Base-by-base conservation (phyloP, 2,888 invertebrate genomes). In the Cryptocephalus moraei region DNA sequence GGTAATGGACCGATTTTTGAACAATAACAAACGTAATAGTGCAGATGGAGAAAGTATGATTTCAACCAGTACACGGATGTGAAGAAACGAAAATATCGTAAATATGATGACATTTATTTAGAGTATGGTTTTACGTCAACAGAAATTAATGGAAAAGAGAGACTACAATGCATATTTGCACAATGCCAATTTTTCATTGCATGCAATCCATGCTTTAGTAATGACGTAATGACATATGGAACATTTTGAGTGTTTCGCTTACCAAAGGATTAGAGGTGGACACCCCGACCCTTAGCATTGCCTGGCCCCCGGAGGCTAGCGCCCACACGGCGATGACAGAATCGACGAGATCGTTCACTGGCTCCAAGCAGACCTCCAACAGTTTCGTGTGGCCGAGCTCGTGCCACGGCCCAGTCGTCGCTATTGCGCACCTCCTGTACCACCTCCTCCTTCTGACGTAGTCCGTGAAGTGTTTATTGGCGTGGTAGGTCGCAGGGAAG, bases 351-450 rank as follows among this genome's bases (percentile, higher is more conserved):
- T 75, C 74, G 40, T 67, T 64, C 9, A 75, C 70, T 9, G 72
- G 68, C 66, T 73, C 61, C 46, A 67, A 53, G 9, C 90, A 84
- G 33, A 92, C 78, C 66, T 91, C 90, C 9, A 87, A 66, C 50
- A 93, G 74, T 66, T 87, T 87, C 1, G 91, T 87, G 58, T 86
- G 88, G n/a, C 90, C 91, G 34, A 90, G 75, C 59, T 89, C 84
- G 57, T 82, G 75, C 93, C 93, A 94, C 0, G 94, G 93, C 0
- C 93, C 93, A 55, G 82, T 84, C 8, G 87, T 88, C 12, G 81
- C 79, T 34, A 92, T 75, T 51, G 86, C 84, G 61, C 91, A 91
- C 62, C 86, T 82, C 57, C 63, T 54, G 34, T 46, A 52, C 56
- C 55, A 62, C 43, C 63, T 51, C 41, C 63, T 54, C n/a, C 63